A percentile compares a stretch with the other conserved stretches of the same genome.
phyloP scores from a whole-genome alignment of 2,113 vertebrate genomes.

The Vireo altiloquus region DNA sequence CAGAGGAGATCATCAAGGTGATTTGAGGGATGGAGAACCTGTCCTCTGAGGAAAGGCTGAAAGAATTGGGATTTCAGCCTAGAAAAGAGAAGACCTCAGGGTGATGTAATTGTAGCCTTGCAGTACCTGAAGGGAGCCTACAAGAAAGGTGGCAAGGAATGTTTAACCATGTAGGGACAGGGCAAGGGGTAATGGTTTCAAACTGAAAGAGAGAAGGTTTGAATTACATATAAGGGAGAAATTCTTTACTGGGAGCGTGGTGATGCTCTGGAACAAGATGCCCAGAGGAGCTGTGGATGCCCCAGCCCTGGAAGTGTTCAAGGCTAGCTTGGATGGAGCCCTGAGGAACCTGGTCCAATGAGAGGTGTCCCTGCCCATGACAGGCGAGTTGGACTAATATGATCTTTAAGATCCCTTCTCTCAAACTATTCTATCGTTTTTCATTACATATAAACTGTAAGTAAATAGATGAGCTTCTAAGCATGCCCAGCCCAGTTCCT shows the following conservation, averaged over 20 bases:
- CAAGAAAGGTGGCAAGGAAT: neutral
- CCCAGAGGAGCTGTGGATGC: neutral
- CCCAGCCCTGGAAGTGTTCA: neutral
- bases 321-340: neutral
- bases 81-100: neutral
- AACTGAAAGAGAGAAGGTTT: neutral
- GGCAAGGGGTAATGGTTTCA: neutral
- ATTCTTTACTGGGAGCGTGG: neutral
- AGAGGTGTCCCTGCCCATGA: neutral
- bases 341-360: neutral
- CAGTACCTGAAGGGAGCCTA: neutral
- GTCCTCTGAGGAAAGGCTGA: neutral
- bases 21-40: neutral
- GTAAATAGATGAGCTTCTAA: neutral
- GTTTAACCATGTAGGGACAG: neutral
- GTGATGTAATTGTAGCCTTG: neutral
- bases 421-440: neutral
- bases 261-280: neutral
- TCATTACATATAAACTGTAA: neutral
- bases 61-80: neutral
- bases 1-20: neutral
- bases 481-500: neutral
- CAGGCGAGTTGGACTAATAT: neutral
- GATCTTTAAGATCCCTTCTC: neutral
- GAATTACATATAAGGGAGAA: neutral